Percentiles rank a stretch among this genome's conserved stretches.
phyloP scores from a whole-genome alignment of 2,113 vertebrate species.

The Nicator chloris region DNA sequence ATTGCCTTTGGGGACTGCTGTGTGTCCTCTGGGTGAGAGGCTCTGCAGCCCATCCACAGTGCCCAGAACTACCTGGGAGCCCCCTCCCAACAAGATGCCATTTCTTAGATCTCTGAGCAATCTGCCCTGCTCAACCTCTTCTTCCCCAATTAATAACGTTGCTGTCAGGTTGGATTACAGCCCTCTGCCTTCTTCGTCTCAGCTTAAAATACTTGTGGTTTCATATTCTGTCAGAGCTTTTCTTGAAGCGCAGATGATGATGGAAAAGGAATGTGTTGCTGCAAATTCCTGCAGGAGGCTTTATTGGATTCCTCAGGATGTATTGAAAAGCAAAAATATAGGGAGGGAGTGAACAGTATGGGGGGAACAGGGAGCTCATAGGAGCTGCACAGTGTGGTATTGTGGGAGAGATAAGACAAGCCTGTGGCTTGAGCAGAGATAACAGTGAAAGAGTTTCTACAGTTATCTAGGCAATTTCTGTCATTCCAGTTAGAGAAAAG shows the following conservation, averaged over 20 bases:
- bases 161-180: constrained; percentile 78
- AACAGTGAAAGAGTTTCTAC: neutral
- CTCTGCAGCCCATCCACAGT: neutral
- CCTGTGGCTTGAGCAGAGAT: neutral
- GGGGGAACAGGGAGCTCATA: neutral
- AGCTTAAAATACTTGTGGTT: constrained; percentile 76
- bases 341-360: neutral
- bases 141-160: constrained; percentile 53
- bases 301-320: constrained; percentile 31
- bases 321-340: neutral
- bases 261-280: constrained; percentile 58
- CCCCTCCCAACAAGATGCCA: neutral
- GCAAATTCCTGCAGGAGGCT: constrained; percentile 41
- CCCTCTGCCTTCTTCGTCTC: constrained; percentile 66
- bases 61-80: neutral
- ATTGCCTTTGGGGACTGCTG: neutral
- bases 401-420: constrained; percentile 30
- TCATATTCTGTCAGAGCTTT: constrained; percentile 68
- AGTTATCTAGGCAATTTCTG: constrained; percentile 12
- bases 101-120: constrained; percentile 1
- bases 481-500: neutral
- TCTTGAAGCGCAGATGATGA: constrained; percentile 42
- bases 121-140: constrained; percentile 8
- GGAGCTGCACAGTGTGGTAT: neutral
- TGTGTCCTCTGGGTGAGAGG: neutral